phyloP scores from a whole-genome alignment of 2,888 invertebrate species.

The Nipponacmea schrenckii region DNA sequence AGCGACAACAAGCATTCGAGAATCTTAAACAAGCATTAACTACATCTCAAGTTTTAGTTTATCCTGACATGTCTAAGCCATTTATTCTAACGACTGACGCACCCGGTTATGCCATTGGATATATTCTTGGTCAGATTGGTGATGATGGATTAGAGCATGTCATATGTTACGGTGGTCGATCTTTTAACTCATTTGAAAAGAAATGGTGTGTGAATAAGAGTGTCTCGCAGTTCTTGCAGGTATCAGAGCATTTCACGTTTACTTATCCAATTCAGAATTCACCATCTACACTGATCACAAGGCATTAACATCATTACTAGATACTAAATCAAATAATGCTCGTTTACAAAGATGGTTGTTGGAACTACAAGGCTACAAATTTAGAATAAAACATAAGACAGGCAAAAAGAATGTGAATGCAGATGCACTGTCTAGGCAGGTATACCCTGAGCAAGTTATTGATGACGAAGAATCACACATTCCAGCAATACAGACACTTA shows the following conservation, averaged over 20 bases:
- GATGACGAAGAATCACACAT: background rate
- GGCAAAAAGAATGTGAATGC: background rate
- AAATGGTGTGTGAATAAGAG: slow-evolving; percentile 23
- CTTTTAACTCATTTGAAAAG: slow-evolving; percentile 12
- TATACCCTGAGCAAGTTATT: background rate
- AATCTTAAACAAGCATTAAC: slow-evolving; percentile 23
- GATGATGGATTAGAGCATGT: slow-evolving; percentile 15
- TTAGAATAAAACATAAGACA: background rate
- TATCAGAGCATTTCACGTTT: slow-evolving; percentile 19
- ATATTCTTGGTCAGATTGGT: slow-evolving; percentile 20
- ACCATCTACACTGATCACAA: slow-evolving; percentile 26
- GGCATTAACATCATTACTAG: slow-evolving; percentile 23
- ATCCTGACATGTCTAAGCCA: slow-evolving; percentile 29
- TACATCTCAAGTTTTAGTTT: slow-evolving; percentile 31
- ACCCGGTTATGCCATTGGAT: slow-evolving; percentile 20
- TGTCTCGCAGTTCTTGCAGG: slow-evolving; percentile 29
- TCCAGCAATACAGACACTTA: background rate
- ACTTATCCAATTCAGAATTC: slow-evolving; percentile 24
- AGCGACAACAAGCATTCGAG: slow-evolving; percentile 28
- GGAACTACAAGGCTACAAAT: slow-evolving; percentile 24
- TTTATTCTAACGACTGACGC: slow-evolving; percentile 30
- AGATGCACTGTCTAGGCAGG: background rate
- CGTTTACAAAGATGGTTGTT: slow-evolving; percentile 26
- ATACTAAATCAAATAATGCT: slow-evolving; percentile 16
- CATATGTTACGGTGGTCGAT: slow-evolving; percentile 23